Evolutionary conservation across 2,113 vertebrate species (phyloP), one percentile per base, ranked within the genome.

Genomic region (Harpagus bidentatus): DNA sequence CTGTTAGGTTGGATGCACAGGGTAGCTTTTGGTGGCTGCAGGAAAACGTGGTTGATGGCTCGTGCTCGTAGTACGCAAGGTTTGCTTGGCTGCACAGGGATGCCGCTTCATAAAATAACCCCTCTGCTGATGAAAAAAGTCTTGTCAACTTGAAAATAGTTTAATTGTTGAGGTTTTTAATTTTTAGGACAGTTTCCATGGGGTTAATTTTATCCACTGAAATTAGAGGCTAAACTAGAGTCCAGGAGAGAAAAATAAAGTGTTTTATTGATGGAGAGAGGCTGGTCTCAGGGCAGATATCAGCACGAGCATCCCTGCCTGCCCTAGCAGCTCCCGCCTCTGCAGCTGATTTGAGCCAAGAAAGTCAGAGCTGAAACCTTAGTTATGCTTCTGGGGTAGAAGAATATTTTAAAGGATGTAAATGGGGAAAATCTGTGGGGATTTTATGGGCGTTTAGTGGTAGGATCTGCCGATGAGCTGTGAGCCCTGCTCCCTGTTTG

Each of bases 161-260:
- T 53, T 11, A 16, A 13, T 40, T 22, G 2, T 42, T 2, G 4
- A 65, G 18, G 10, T 18, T 45, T 32, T 69, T 55, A 23, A 23
- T 13, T 32, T 74, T 48, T 0, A 19, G 59, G 74, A 26, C 36
- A 0, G 6, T 63, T 85, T 59, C 48, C n/a, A 0, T 14, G 40
- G 55, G 9, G 13, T 40, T 56, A 0, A 1, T 34, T 56, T 34
- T 21, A 25, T 16, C 17, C 10, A 29, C 32, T 36, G 88, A 25
- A 42, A 78, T n/a, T 2, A 1, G 16, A 59, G 42, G 47, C 21
- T 58, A 26, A 36, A 29, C 5, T 0, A 6, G 17, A 62, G 50
- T 9, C 16, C 4, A 0, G 17, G 34, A 48, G 13, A 18, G 25
- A 13, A 26, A 15, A 22, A 23, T 8, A 0, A 2, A 0, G 12